These are phyloP conservation scores for Trichopoda pennipes DNA, from an alignment of 2,888 invertebrate species.

Conservation along the genomic window DNA sequence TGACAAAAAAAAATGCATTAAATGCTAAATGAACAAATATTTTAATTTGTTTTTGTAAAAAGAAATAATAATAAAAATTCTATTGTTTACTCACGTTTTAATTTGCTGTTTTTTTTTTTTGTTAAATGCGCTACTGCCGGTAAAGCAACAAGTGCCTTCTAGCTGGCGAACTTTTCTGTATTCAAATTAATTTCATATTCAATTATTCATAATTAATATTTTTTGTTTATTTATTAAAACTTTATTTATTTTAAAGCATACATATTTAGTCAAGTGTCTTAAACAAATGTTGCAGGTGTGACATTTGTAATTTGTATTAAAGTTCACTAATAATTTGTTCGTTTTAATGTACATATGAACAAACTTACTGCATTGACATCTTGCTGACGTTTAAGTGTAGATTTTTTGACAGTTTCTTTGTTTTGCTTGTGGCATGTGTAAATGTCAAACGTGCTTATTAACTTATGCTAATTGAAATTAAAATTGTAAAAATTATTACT, in stretches of 20 bases:
- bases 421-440: too few relatives aligned
- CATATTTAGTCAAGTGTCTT: too few relatives aligned
- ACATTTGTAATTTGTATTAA: not conserved
- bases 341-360: not conserved
- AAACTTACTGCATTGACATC: too few relatives aligned
- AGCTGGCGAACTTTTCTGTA: not conserved
- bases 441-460: too few relatives aligned
- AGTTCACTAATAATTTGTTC: not conserved
- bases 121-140: not conserved
- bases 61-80: not conserved
- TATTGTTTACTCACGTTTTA: conserved; percentile 43
- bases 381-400: too few relatives aligned
- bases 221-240: not conserved
- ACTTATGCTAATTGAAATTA: too few relatives aligned
- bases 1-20: conserved; percentile 2
- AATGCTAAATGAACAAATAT: conserved; percentile 33
- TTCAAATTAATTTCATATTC: not conserved
- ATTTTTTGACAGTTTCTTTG: too few relatives aligned
- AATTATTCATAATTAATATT: not conserved
- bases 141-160: not conserved
- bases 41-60: conserved; percentile 12
- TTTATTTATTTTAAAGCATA: too few relatives aligned
- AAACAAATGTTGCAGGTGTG: too few relatives aligned
- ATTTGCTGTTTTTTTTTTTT: conserved; percentile 4
- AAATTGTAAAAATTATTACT: too few relatives aligned